Base-by-base conservation (phyloP, 2,888 invertebrate species). In the Agrotis ipsilon region DNA sequence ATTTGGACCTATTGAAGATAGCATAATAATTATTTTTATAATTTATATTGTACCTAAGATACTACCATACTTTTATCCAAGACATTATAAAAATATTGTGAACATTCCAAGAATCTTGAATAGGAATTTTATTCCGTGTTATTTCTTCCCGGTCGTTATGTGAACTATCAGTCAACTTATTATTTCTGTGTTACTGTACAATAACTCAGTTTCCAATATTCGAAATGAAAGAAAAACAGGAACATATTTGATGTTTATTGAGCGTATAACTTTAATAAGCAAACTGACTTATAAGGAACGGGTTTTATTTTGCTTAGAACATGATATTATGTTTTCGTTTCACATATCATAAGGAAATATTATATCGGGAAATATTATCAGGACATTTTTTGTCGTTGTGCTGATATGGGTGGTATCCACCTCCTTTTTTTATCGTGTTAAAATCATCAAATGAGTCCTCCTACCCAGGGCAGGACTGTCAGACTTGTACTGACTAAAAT, bases 161-260 rank as follows among this genome's bases (percentile, higher is more conserved):
- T 24, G 16, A 52, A 64, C 18, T 51, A 51, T 64, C 18, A 21
- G 5, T 21, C 19, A 39, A 16, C 24, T 18, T 52, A 24, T 52
- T 24, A 32, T 32, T 2, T 27, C 21, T 18, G 32, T 68, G 45
- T 52, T 52, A 65, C 65, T 64, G 11, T 68, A 46, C n/a, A 39
- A 54, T 46, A 68, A 39, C 14, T 45, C n/a, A 0, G 16, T n/a
- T 54, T 46, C 14, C 27, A 3, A 16, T 48, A 24, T 9, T 19
- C 19, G 7, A 46, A 27, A 68, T 68, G 2, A 9, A 55, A 55
- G 19, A 24, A 27, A 43, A 68, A 68, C 46, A 68, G 46, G 39
- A 68, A 48, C 9, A 39, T 18, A 19, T 55, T 48, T 13, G 3
- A 54, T 68, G 19, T 68, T 54, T 45, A 39, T 32, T 61, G 5